These are phyloP conservation scores for Turdus rufiventris DNA, from an alignment of 2,113 vertebrate genomes.

Conservation along the genomic window DNA sequence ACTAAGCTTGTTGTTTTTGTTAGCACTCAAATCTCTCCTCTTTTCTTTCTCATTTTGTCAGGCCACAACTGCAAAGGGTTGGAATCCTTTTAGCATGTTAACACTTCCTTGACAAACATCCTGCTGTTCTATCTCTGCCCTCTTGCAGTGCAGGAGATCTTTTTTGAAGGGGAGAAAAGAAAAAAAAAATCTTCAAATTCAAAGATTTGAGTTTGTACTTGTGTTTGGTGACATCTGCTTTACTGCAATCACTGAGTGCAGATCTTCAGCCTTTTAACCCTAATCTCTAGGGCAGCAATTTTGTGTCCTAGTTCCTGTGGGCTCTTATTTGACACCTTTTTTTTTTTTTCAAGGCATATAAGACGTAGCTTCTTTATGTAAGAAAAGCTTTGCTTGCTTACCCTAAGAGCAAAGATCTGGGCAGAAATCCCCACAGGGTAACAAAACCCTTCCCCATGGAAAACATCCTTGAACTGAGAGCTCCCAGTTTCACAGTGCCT, in stretches of 20 bases:
- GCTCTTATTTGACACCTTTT: not conserved
- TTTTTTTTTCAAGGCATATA: not conserved
- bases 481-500: not conserved
- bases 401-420: not conserved
- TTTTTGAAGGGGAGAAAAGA: not conserved
- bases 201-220: not conserved
- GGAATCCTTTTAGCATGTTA: constrained; percentile 4
- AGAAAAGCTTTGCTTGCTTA: not conserved
- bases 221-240: not conserved
- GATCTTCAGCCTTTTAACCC: constrained; percentile 1
- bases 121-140: not conserved
- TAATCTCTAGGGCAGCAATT: constrained; percentile 10
- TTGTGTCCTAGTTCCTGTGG: constrained; percentile 28
- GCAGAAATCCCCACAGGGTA: not conserved
- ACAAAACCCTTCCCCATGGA: not conserved
- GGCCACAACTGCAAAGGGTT: not conserved
- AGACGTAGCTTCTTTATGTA: not conserved
- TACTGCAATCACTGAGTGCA: not conserved
- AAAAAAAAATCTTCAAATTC: not conserved
- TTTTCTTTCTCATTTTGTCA: not conserved
- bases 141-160: not conserved
- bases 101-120: constrained; percentile 16
- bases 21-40: not conserved
- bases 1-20: not conserved
- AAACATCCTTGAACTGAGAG: not conserved